Conservation (phyloP, 2,797 vertebrate genomes). For the Lycodopsis pacificus region DNA sequence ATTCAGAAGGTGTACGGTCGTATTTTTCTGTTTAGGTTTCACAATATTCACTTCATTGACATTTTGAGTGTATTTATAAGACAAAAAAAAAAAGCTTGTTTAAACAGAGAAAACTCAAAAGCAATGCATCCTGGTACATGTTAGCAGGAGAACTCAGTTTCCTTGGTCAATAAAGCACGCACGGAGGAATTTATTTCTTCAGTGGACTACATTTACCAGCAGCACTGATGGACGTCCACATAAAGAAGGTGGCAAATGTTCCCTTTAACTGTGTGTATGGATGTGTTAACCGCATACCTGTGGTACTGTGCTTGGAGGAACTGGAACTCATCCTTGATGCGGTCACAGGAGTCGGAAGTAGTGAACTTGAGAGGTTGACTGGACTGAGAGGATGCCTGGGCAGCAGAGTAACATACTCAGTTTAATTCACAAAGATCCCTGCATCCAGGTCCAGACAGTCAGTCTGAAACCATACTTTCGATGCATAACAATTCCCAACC, state of each 20-base stretch:
- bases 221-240: not conserved
- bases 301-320: constrained; percentile 98
- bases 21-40: not conserved
- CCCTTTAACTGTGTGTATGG: not conserved
- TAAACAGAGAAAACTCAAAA: not conserved
- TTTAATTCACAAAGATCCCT: not conserved
- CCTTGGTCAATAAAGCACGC: not conserved
- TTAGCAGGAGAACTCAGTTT: not conserved
- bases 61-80: not conserved
- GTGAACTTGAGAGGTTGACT: constrained; percentile 97
- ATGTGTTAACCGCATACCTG: constrained; percentile 82
- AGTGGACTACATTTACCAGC: not conserved
- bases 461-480: not conserved
- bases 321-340: constrained; percentile 99
- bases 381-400: constrained; percentile 94
- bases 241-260: rapidly evolving
- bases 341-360: constrained; percentile 97
- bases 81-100: not conserved
- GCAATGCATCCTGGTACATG: not conserved
- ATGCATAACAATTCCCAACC: not conserved
- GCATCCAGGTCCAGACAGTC: not conserved
- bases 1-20: not conserved
- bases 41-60: not conserved
- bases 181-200: not conserved
- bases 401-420: constrained; percentile 13